phyloP scores from a whole-genome alignment of 2,888 invertebrate species.

The Kryphioiulus occultus region DNA sequence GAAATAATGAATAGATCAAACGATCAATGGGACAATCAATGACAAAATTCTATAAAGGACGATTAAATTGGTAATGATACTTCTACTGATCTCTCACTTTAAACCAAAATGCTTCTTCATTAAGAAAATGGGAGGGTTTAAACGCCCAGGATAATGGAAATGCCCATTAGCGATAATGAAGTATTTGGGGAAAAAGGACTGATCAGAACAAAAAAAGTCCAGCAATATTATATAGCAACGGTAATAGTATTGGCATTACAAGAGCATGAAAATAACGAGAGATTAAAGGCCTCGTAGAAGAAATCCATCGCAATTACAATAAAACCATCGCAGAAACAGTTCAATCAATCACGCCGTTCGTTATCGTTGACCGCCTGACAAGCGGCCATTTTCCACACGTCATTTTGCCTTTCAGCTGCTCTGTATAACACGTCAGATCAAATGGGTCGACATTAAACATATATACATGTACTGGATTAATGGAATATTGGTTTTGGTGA shows the following conservation, averaged over 20 bases:
- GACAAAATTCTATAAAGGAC: not conserved
- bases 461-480: not conserved
- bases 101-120: not conserved
- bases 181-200: not conserved
- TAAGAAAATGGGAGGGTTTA: not conserved
- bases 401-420: not conserved
- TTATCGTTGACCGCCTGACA: not conserved
- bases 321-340: not conserved
- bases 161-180: conserved; percentile 5
- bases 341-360: not conserved
- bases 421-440: conserved; percentile 5
- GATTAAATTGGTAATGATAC: not conserved
- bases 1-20: not conserved
- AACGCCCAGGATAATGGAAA: not conserved
- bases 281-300: not conserved
- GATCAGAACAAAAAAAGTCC: not conserved
- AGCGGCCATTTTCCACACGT: not conserved
- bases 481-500: not conserved
- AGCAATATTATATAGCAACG: not conserved
- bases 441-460: not conserved
- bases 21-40: not conserved
- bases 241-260: not conserved
- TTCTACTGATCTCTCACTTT: not conserved
- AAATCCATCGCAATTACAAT: conserved; percentile 5
- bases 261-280: conserved; percentile 5